phyloP scores from a whole-genome alignment of 2,113 vertebrate genomes.

The Passer montanus region DNA sequence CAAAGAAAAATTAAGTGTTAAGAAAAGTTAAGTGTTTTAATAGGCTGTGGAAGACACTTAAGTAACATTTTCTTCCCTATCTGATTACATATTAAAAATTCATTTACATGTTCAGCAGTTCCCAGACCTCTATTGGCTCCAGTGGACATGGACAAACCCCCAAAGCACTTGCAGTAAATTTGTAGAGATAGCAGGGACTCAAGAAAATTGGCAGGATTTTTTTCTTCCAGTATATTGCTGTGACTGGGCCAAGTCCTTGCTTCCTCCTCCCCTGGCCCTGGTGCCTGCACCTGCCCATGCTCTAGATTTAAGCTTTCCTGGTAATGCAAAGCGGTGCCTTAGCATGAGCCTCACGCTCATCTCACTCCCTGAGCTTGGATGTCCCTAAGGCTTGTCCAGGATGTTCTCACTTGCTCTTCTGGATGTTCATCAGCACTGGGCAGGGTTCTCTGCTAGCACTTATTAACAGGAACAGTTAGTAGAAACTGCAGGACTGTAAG shows the following conservation, averaged over 20 bases:
- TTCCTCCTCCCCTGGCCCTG: not conserved
- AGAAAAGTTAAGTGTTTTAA: not conserved
- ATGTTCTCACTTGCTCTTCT: not conserved
- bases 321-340: not conserved
- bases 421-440: not conserved
- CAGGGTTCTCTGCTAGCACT: not conserved
- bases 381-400: not conserved
- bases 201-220: not conserved
- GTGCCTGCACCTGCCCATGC: not conserved
- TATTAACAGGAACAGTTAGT: not conserved
- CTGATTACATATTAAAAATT: not conserved
- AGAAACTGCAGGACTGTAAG: not conserved
- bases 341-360: not conserved
- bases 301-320: not conserved
- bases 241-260: not conserved
- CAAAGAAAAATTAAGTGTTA: not conserved
- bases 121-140: not conserved
- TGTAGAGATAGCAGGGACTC: not conserved
- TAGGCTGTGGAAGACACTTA: not conserved
- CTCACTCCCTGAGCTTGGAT: not conserved
- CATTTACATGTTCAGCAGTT: not conserved
- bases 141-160: not conserved
- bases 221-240: not conserved
- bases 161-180: not conserved
- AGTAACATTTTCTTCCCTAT: not conserved